Percentiles rank a stretch among this genome's conserved stretches.
Evolutionary conservation across 2,888 invertebrate species (phyloP).

Genomic region (Bembecia ichneumoniformis): DNA sequence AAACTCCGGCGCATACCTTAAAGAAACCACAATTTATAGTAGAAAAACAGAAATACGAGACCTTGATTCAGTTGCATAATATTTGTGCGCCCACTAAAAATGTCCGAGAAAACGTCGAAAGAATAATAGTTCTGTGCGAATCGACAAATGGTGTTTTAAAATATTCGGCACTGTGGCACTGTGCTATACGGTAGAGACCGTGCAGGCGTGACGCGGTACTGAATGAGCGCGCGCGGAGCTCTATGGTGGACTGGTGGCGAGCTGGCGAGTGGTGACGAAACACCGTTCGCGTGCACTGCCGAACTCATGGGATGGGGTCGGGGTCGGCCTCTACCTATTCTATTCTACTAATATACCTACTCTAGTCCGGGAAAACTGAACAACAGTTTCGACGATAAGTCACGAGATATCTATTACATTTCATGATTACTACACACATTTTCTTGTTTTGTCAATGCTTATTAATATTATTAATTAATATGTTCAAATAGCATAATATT

Average conservation of each 20-base stretch:
- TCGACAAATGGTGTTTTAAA: conserved; percentile 5
- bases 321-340: conserved; percentile 42
- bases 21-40: background rate
- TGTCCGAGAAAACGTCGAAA: conserved; percentile 4
- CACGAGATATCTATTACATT: conserved; percentile 11
- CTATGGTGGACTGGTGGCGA: conserved; percentile 49
- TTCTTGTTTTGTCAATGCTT: too few species aligned
- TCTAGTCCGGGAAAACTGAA: conserved; percentile 13
- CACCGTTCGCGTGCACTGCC: conserved; percentile 9
- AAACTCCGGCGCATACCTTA: too few species aligned
- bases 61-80: conserved; percentile 5
- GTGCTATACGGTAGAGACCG: too few species aligned
- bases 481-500: too few species aligned
- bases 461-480: too few species aligned
- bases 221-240: conserved; percentile 46
- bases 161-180: conserved; percentile 7
- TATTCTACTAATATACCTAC: conserved; percentile 22
- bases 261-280: conserved; percentile 7
- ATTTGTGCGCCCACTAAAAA: conserved; percentile 1
- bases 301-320: conserved; percentile 53
- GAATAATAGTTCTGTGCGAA: conserved; percentile 3
- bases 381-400: conserved; percentile 9
- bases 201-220: conserved; percentile 13
- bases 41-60: background rate
- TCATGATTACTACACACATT: too few species aligned